Conservation (phyloP, 1,140 invertebrate species). For the Potamilus streckersoni region DNA sequence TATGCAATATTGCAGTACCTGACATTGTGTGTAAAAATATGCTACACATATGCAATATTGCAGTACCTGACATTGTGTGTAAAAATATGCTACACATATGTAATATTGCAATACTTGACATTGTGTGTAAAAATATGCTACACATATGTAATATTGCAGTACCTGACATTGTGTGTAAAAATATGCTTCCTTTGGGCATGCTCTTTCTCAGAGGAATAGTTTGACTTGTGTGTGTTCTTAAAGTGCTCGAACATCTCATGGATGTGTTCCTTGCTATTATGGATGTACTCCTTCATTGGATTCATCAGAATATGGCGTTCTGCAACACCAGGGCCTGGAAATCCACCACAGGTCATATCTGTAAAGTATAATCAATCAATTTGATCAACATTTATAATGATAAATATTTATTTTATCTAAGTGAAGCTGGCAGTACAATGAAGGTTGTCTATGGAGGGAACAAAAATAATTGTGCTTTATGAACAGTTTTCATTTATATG, state of each 20-base stretch:
- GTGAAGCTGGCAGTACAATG: neutral
- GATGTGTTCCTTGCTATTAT: conserved; percentile 79
- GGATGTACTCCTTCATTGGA: conserved; percentile 92
- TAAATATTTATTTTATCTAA: neutral
- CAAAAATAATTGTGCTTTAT: too few relatives aligned
- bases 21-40: neutral
- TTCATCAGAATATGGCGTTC: conserved; percentile 71
- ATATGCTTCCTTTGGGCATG: conserved; percentile 79
- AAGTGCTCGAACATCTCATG: conserved; percentile 84
- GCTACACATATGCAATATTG: neutral
- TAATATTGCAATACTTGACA: too few relatives aligned
- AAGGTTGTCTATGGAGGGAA: neutral
- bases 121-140: neutral
- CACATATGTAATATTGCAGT: too few relatives aligned
- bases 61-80: too few relatives aligned
- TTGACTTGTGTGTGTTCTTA: conserved; percentile 78
- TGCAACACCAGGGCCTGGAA: conserved; percentile 85
- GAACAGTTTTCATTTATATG: too few relatives aligned
- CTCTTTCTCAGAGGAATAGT: conserved; percentile 77
- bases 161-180: too few relatives aligned
- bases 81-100: too few relatives aligned
- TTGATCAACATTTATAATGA: neutral
- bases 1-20: conserved; percentile 4
- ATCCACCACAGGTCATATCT: conserved; percentile 82
- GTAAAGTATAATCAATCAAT: conserved; percentile 4